phyloP scores from a whole-genome alignment of 2,113 vertebrate species.

The Hippocampus mohnikei region DNA sequence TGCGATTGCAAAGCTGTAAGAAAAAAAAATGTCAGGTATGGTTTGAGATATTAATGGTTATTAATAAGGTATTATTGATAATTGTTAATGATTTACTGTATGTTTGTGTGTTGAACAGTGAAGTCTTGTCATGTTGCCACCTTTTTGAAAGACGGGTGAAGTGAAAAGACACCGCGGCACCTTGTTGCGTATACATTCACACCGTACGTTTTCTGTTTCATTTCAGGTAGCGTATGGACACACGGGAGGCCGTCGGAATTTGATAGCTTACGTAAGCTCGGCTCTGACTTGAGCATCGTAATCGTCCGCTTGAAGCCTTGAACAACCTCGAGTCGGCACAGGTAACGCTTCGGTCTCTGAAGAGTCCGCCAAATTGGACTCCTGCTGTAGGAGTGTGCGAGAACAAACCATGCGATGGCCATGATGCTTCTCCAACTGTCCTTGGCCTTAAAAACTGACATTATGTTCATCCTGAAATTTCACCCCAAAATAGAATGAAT shows the following conservation, averaged over 20 bases:
- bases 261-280: neutral
- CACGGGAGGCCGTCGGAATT: neutral
- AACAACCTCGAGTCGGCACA: neutral
- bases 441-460: neutral
- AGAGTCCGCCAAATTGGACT: too few relatives aligned
- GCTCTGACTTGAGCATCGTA: neutral
- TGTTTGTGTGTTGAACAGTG: slow-evolving; percentile 60
- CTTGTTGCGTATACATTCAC: neutral
- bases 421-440: too few relatives aligned
- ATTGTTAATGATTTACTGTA: slow-evolving; percentile 64
- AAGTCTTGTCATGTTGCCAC: slow-evolving; percentile 58
- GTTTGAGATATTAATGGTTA: slow-evolving; percentile 63
- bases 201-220: neutral
- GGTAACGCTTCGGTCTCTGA: too few relatives aligned
- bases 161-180: slow-evolving; percentile 42
- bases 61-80: slow-evolving; percentile 67
- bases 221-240: neutral
- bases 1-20: slow-evolving; percentile 29
- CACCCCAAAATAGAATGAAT: slow-evolving; percentile 21
- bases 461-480: neutral
- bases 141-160: slow-evolving; percentile 28
- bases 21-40: slow-evolving; percentile 56
- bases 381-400: too few relatives aligned
- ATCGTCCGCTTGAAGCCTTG: neutral
- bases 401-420: too few relatives aligned